phyloP scores from a whole-genome alignment of 2,888 invertebrate genomes.

The Cheilosia scutellata region DNA sequence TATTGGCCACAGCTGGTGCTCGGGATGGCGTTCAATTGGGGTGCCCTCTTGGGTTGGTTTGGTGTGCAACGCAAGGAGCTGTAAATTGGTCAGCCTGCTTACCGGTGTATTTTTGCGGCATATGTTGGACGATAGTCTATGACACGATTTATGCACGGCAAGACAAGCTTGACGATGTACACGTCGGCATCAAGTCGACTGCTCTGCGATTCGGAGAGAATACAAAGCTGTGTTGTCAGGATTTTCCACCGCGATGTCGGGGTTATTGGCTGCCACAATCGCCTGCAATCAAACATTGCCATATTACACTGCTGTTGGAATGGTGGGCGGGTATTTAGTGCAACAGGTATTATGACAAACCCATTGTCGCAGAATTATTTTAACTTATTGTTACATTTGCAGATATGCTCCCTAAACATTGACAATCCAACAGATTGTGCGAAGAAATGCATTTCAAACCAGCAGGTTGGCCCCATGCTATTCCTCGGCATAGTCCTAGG shows the following conservation, averaged over 20 bases:
- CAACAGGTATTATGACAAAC: slow-evolving; percentile 87
- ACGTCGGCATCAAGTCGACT: slow-evolving; percentile 97
- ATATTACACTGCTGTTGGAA: slow-evolving; percentile 89
- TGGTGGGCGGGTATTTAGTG: slow-evolving; percentile 89
- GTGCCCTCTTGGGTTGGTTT: too few relatives aligned
- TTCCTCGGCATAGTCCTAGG: slow-evolving; percentile 91
- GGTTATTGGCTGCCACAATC: slow-evolving; percentile 87
- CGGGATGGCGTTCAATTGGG: too few relatives aligned
- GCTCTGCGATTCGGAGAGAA: slow-evolving; percentile 95
- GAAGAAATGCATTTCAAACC: slow-evolving; percentile 95
- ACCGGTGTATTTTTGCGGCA: slow-evolving; percentile 94
- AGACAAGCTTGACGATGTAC: slow-evolving; percentile 96
- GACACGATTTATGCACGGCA: slow-evolving; percentile 99
- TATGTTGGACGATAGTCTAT: slow-evolving; percentile 98
- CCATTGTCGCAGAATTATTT: slow-evolving; percentile 83
- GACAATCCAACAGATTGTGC: slow-evolving; percentile 94
- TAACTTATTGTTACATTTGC: slow-evolving; percentile 84
- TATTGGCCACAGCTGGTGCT: too few relatives aligned
- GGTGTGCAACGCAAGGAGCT: too few relatives aligned
- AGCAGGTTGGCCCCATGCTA: slow-evolving; percentile 92
- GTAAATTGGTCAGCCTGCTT: slow-evolving; percentile 90
- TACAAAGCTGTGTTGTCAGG: slow-evolving; percentile 91
- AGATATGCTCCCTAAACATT: slow-evolving; percentile 93
- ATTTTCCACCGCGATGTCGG: slow-evolving; percentile 88
- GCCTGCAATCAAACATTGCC: slow-evolving; percentile 91